Evolutionary conservation across 2,113 vertebrate genomes (phyloP).

Genomic region (Actenoides lindsayi): DNA sequence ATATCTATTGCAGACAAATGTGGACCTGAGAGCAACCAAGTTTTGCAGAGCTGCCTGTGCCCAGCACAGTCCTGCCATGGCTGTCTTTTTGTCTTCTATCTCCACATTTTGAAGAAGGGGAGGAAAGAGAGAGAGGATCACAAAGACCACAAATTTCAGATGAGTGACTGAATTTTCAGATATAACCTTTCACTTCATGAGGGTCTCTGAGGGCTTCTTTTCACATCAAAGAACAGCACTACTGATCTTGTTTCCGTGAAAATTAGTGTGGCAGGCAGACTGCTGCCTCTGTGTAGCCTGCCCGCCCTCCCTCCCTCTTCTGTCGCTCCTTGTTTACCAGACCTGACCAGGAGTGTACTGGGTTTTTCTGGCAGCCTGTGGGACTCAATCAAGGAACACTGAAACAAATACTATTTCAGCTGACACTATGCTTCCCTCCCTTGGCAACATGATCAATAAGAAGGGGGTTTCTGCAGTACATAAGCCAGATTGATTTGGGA

Average conservation of each 20-base stretch:
- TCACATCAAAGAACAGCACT: neutral
- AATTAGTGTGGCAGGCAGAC: neutral
- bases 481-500: neutral
- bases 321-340: neutral
- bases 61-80: neutral
- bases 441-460: neutral
- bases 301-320: neutral
- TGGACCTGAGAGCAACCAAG: neutral
- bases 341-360: neutral
- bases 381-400: neutral
- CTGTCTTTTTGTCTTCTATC: neutral
- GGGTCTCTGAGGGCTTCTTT: neutral
- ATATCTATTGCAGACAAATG: neutral
- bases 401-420: neutral
- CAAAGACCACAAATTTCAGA: neutral
- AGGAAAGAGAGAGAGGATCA: neutral
- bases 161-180: neutral
- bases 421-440: neutral
- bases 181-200: neutral
- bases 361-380: neutral
- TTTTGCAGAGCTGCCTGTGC: neutral
- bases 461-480: neutral
- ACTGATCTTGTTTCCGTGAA: neutral
- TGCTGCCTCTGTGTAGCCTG: neutral
- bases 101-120: neutral